These are phyloP conservation scores for Epinephelus moara DNA, from an alignment of 2,113 vertebrate genomes.

Conservation along the genomic window DNA sequence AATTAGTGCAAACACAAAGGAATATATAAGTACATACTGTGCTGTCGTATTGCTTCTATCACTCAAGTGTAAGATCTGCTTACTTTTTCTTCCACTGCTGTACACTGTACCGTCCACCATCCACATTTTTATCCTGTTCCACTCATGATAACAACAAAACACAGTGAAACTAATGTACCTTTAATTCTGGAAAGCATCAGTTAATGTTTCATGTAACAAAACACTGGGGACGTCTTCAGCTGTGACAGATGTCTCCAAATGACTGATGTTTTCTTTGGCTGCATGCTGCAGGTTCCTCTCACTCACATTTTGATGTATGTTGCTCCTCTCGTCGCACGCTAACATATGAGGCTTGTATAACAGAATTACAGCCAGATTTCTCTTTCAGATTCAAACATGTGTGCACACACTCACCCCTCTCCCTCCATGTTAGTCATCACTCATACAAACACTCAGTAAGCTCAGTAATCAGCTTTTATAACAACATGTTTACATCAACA, in stretches of 20 bases:
- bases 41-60: no score
- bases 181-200: background rate
- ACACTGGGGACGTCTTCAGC: background rate
- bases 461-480: constrained; percentile 7
- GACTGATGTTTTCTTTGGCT: background rate
- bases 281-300: background rate
- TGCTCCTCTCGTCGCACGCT: background rate
- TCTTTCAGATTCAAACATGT: constrained; percentile 20
- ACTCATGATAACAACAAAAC: background rate
- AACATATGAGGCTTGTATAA: constrained; percentile 39
- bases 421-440: background rate
- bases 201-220: background rate
- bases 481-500: constrained; percentile 9
- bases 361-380: constrained; percentile 13
- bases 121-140: background rate
- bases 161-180: background rate
- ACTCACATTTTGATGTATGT: background rate
- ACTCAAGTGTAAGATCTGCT: no score
- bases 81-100: background rate
- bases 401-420: background rate
- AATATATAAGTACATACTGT: no score
- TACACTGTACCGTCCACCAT: background rate
- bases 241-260: constrained; percentile 45
- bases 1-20: no score
- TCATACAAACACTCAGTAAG: background rate